These are phyloP conservation scores for Carabus problematicus DNA, from an alignment of 2,888 invertebrate species.

Conservation along the genomic window DNA sequence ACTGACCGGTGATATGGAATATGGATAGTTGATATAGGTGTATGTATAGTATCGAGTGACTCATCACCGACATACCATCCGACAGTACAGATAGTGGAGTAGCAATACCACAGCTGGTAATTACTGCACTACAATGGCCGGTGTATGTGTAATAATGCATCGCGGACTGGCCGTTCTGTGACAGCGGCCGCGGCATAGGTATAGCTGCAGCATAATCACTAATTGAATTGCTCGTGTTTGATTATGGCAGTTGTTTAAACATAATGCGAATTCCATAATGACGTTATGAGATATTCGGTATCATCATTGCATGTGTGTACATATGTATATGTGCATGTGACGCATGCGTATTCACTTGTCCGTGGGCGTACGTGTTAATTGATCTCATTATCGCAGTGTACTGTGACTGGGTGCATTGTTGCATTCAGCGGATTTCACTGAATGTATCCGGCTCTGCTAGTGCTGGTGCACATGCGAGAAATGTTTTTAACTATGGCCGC, in stretches of 20 bases:
- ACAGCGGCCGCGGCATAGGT: not conserved
- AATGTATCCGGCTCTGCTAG: too few species aligned
- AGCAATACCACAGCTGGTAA: too few species aligned
- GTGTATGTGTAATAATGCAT: not conserved
- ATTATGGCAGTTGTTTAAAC: conserved; percentile 41
- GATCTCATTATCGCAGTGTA: conserved; percentile 24
- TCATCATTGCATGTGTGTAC: conserved; percentile 38
- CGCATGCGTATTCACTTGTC: not conserved
- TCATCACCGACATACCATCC: too few species aligned
- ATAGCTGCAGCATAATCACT: conserved; percentile 21
- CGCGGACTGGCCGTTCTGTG: not conserved
- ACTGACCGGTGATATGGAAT: too few species aligned
- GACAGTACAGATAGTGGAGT: too few species aligned
- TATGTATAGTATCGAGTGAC: too few species aligned
- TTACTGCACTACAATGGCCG: not conserved
- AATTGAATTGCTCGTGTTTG: conserved; percentile 40
- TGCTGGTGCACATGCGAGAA: too few species aligned
- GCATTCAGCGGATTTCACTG: not conserved
- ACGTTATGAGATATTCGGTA: conserved; percentile 39
- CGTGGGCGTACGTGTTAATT: conserved; percentile 32
- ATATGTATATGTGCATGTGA: conserved; percentile 13
- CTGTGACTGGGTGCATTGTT: conserved; percentile 8
- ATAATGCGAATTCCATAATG: conserved; percentile 39
- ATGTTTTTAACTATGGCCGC: too few species aligned
- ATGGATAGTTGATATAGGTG: too few species aligned